Evolutionary conservation across 1,140 invertebrate genomes (phyloP).

Genomic region (Eurosta solidaginis): DNA sequence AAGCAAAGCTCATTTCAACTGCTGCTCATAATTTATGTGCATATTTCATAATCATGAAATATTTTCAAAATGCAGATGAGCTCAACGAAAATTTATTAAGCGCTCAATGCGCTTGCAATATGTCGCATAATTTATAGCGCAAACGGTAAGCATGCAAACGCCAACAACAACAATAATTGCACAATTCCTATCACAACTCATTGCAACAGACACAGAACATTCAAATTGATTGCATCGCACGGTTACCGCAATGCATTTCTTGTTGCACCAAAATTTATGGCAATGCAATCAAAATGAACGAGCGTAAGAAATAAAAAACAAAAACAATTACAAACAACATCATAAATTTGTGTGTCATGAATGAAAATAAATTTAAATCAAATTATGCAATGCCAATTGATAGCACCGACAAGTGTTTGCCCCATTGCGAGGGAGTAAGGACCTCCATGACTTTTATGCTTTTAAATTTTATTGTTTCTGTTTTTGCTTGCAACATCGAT

Average conservation of each 20-base stretch:
- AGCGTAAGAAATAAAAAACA: not conserved
- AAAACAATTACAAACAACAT: not conserved
- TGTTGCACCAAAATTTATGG: not conserved
- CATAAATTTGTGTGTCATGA: not conserved
- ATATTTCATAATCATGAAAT: slow-evolving; percentile 18
- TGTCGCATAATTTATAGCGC: not conserved
- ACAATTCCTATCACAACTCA: not conserved
- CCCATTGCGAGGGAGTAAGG: slow-evolving; percentile 3
- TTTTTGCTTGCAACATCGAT: not conserved
- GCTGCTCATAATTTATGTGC: not conserved
- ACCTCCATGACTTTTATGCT: not conserved
- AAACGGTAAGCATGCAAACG: not conserved
- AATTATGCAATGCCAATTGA: slow-evolving; percentile 9
- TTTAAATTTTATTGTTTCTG: not conserved
- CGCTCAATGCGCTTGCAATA: not conserved
- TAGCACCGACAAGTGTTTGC: not conserved
- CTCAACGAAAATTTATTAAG: not conserved
- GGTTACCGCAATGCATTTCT: not conserved
- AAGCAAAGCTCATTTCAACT: too few relatives aligned
- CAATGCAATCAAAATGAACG: not conserved
- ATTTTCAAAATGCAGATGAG: slow-evolving; percentile 14
- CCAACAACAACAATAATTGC: not conserved
- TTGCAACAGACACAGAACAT: not conserved
- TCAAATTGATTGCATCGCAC: not conserved
- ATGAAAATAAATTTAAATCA: not conserved